Evolutionary conservation across 2,113 vertebrate genomes (phyloP).

Genomic region (Narcine bancroftii): DNA sequence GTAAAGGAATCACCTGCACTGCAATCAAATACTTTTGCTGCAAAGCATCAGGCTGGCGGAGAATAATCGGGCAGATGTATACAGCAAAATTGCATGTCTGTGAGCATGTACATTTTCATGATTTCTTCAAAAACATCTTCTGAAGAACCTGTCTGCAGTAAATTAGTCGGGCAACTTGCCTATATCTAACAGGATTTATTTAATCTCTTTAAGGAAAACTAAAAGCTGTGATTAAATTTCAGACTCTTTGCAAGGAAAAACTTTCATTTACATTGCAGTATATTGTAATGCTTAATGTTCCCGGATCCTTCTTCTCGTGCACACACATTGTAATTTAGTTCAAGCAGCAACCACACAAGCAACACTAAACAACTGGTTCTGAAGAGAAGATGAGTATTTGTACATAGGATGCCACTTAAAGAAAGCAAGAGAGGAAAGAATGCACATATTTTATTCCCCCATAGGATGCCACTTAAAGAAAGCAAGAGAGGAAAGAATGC

Average conservation of each 20-base stretch:
- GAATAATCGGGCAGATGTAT: background rate
- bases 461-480: background rate
- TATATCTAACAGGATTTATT: background rate
- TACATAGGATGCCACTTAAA: background rate
- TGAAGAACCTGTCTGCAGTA: background rate
- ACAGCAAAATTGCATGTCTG: background rate
- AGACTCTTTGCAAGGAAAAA: background rate
- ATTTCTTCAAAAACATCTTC: slow-evolving; percentile 15
- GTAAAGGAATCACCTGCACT: background rate
- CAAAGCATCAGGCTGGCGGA: background rate
- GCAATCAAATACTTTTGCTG: slow-evolving; percentile 12
- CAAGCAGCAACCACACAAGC: background rate
- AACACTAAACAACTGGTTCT: background rate
- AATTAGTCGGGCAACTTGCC: background rate
- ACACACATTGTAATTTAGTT: background rate
- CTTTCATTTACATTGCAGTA: slow-evolving; percentile 11
- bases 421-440: background rate
- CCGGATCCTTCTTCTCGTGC: background rate
- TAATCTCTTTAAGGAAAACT: background rate
- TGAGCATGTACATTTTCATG: background rate
- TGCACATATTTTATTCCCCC: background rate
- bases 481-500: background rate
- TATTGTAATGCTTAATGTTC: background rate
- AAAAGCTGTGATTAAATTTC: background rate
- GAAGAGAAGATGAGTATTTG: background rate